A percentile compares a stretch with the other conserved stretches of the same genome.
phyloP scores from a whole-genome alignment of 2,888 invertebrate species.

The Plutella xylostella region DNA sequence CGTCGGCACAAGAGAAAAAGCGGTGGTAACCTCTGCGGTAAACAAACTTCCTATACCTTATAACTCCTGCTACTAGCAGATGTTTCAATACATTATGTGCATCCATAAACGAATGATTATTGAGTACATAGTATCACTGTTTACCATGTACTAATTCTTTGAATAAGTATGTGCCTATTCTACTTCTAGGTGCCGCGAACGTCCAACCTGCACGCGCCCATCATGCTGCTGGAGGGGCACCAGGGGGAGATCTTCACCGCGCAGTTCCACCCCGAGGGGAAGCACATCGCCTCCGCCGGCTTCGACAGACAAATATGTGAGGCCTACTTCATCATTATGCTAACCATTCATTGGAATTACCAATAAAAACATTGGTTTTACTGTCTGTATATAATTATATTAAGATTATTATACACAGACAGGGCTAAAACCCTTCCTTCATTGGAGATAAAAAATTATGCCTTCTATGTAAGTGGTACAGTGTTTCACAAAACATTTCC shows the following conservation, averaged over 20 bases:
- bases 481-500: too few species aligned
- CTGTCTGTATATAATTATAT: too few species aligned
- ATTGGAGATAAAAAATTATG: too few species aligned
- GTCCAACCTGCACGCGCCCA: constrained; percentile 90
- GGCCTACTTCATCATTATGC: constrained; percentile 31
- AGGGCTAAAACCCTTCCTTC: too few species aligned
- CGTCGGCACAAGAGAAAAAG: constrained; percentile 79
- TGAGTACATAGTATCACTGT: background rate
- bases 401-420: too few species aligned
- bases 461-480: too few species aligned
- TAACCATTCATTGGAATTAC: too few species aligned
- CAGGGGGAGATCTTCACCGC: constrained; percentile 95
- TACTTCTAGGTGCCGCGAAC: constrained; percentile 76
- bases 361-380: too few species aligned
- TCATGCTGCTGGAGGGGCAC: constrained; percentile 96
- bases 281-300: constrained; percentile 93
- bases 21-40: constrained; percentile 78
- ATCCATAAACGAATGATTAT: background rate
- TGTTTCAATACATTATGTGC: too few species aligned
- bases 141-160: background rate
- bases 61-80: too few species aligned
- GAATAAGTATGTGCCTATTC: too few species aligned
- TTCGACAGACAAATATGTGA: constrained; percentile 96
- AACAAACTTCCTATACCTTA: constrained; percentile 28
- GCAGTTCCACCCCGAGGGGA: constrained; percentile 97